These are phyloP conservation scores for Tichodroma muraria DNA, from an alignment of 2,113 vertebrate species.

Conservation along the genomic window DNA sequence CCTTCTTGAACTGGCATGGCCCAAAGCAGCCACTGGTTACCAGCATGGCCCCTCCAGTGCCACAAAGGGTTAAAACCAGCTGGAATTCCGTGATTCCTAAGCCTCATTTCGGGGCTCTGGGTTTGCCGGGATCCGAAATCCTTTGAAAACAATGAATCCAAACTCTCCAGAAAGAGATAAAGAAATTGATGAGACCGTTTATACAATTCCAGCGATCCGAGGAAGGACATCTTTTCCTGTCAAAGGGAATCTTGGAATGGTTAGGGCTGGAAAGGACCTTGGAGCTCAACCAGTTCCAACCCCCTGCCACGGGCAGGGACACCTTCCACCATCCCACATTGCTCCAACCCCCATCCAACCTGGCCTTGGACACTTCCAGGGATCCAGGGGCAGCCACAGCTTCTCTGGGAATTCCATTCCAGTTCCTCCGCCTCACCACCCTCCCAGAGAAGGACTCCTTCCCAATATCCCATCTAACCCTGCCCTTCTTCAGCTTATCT, in stretches of 20 bases:
- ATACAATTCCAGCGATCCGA: background rate
- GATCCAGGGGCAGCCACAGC: background rate
- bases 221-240: background rate
- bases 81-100: background rate
- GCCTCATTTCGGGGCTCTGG: background rate
- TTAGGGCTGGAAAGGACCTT: background rate
- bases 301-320: background rate
- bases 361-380: background rate
- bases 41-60: background rate
- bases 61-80: background rate
- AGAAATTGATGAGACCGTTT: background rate
- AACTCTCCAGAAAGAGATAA: background rate
- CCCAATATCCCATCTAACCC: background rate
- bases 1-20: background rate
- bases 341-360: fast-evolving
- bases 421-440: background rate
- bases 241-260: background rate
- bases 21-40: background rate
- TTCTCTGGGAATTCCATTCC: background rate
- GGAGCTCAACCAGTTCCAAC: background rate
- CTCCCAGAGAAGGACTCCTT: background rate
- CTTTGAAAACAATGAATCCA: background rate
- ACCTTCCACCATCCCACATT: background rate
- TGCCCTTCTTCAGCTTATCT: background rate
- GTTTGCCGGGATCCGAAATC: background rate